A percentile compares a stretch with the other conserved stretches of the same genome.
Evolutionary conservation across 1,140 invertebrate species (phyloP).

Genomic region (Diabrotica undecimpunctata): DNA sequence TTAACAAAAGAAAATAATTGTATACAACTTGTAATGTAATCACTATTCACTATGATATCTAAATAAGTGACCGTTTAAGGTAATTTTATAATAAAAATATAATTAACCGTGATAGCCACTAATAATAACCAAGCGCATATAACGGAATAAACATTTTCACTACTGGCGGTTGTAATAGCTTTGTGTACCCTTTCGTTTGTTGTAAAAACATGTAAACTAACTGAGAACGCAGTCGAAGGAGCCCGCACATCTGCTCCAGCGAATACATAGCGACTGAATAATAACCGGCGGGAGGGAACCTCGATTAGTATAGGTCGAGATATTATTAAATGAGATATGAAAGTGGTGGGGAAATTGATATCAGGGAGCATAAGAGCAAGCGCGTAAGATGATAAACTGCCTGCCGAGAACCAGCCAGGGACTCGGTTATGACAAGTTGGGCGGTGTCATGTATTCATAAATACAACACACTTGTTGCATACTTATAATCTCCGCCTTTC

Average conservation of each 20-base stretch:
- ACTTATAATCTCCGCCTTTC: slow-evolving; percentile 44
- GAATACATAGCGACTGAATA: slow-evolving; percentile 24
- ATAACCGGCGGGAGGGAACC: slow-evolving; percentile 21
- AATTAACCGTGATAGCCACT: too few species aligned
- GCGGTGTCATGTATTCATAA: slow-evolving; percentile 45
- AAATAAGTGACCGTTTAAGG: too few species aligned
- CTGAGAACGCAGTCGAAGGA: slow-evolving; percentile 15
- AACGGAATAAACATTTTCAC: too few species aligned
- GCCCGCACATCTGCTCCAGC: slow-evolving; percentile 24
- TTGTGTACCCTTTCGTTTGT: background rate
- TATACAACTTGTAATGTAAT: too few species aligned
- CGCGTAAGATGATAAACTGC: slow-evolving; percentile 44
- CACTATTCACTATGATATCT: too few species aligned
- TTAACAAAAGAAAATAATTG: too few species aligned
- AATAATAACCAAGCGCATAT: too few species aligned
- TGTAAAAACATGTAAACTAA: slow-evolving; percentile 12
- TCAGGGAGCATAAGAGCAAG: slow-evolving; percentile 39
- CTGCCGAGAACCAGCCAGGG: slow-evolving; percentile 39
- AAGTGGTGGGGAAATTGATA: slow-evolving; percentile 40
- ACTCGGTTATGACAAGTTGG: slow-evolving; percentile 46
- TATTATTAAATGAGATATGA: slow-evolving; percentile 49
- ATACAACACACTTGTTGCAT: slow-evolving; percentile 48
- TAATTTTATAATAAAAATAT: too few species aligned
- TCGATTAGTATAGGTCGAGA: slow-evolving; percentile 36
- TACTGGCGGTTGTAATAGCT: too few species aligned